Evolutionary conservation across 2,113 vertebrate genomes (phyloP).

Genomic region (Apaloderma vittatum): DNA sequence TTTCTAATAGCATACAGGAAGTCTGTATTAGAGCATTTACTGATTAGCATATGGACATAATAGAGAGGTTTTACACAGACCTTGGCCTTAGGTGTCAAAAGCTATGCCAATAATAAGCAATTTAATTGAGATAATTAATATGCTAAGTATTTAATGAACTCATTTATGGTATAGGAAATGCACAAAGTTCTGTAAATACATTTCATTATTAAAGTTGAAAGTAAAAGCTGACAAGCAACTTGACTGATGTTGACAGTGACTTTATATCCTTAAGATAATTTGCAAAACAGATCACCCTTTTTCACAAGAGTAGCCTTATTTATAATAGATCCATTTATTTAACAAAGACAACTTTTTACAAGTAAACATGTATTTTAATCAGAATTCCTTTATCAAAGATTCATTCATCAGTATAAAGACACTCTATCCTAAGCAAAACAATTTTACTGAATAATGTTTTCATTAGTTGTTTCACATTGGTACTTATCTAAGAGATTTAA

Average conservation of each 20-base stretch:
- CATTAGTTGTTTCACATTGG: not conserved
- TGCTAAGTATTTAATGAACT: not conserved
- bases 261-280: not conserved
- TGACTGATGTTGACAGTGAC: not conserved
- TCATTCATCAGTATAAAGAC: not conserved
- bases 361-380: not conserved
- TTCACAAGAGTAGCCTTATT: not conserved
- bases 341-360: not conserved
- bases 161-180: not conserved
- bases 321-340: not conserved
- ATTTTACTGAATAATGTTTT: not conserved
- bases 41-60: not conserved
- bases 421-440: not conserved
- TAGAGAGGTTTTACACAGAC: not conserved
- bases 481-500: constrained; percentile 2
- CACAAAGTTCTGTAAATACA: not conserved
- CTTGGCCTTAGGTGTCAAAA: not conserved
- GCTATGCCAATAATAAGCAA: not conserved
- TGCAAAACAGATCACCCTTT: not conserved
- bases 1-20: not conserved
- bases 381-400: not conserved
- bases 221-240: not conserved
- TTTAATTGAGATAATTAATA: not conserved
- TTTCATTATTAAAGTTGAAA: not conserved
- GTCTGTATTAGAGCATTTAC: not conserved